These are phyloP conservation scores for Pseudochirops cupreus DNA, from an alignment of 2,797 vertebrate genomes.

Conservation along the genomic window DNA sequence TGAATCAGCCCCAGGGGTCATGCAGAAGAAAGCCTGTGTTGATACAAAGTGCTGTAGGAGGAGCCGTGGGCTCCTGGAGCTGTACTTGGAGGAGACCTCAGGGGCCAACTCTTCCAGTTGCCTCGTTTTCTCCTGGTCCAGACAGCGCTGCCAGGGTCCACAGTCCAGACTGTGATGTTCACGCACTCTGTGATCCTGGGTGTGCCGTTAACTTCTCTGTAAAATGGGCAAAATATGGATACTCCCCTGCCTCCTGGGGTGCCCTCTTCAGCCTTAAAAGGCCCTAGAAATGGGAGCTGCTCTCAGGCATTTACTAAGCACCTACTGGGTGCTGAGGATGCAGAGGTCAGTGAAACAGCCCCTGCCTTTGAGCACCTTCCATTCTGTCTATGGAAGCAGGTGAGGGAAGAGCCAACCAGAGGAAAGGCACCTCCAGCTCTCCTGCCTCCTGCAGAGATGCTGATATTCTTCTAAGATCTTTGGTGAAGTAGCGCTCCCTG, in stretches of 20 bases:
- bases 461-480: no score
- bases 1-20: no score
- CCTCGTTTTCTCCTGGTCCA: not conserved
- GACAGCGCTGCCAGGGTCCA: not conserved
- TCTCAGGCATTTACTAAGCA: not conserved
- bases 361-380: not conserved
- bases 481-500: no score
- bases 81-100: not conserved
- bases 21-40: not conserved
- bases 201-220: not conserved
- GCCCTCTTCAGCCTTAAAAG: not conserved
- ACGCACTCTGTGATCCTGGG: not conserved
- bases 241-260: not conserved
- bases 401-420: not conserved
- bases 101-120: not conserved
- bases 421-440: not conserved
- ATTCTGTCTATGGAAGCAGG: no score
- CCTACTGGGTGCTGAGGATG: not conserved
- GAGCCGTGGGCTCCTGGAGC: not conserved
- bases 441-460: no score
- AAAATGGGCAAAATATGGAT: no score
- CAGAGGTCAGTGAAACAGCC: not conserved
- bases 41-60: fast-evolving
- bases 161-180: not conserved
- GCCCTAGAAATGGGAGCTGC: not conserved